A percentile compares a stretch with the other conserved stretches of the same genome.
Evolutionary conservation across 2,797 vertebrate genomes (phyloP).

Genomic region (Triplophysa yarkandensis): DNA sequence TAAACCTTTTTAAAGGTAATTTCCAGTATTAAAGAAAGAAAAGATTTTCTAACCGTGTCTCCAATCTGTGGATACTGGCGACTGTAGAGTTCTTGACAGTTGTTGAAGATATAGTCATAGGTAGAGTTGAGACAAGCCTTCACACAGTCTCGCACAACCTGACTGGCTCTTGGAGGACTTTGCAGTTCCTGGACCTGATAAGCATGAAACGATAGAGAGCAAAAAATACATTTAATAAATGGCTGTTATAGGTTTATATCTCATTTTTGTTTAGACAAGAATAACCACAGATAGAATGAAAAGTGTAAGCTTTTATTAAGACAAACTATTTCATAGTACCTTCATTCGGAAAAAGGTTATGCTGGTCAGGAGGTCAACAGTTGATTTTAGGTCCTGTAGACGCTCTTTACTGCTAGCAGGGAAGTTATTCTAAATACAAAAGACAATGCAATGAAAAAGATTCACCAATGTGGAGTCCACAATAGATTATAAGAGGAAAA

Average conservation of each 20-base stretch:
- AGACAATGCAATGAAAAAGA: background rate
- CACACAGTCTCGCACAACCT: slow-evolving; percentile 96
- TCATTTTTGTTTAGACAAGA: background rate
- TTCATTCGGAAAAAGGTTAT: slow-evolving; percentile 99
- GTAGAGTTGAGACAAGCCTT: slow-evolving; percentile 98
- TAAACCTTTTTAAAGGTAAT: background rate
- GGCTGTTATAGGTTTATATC: too few species aligned
- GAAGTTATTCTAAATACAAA: slow-evolving; percentile 88
- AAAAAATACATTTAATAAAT: background rate
- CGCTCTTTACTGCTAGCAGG: slow-evolving; percentile 93
- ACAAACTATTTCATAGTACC: slow-evolving; percentile 68
- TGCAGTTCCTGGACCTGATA: slow-evolving; percentile 95
- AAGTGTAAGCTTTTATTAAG: background rate
- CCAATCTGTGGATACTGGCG: slow-evolving; percentile 84
- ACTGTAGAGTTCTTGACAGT: slow-evolving; percentile 94
- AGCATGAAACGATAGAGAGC: slow-evolving; percentile 41
- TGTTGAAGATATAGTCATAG: slow-evolving; percentile 98
- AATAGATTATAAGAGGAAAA: background rate
- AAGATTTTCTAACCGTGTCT: slow-evolving; percentile 78
- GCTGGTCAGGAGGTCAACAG: slow-evolving; percentile 97
- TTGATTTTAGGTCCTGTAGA: slow-evolving; percentile 95
- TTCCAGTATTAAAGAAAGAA: background rate
- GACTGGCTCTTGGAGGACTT: slow-evolving; percentile 96
- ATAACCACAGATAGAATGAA: background rate
- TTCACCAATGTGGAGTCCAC: background rate